Evolutionary conservation across 2,797 vertebrate species (phyloP).

Genomic region (Lagodon rhomboides): DNA sequence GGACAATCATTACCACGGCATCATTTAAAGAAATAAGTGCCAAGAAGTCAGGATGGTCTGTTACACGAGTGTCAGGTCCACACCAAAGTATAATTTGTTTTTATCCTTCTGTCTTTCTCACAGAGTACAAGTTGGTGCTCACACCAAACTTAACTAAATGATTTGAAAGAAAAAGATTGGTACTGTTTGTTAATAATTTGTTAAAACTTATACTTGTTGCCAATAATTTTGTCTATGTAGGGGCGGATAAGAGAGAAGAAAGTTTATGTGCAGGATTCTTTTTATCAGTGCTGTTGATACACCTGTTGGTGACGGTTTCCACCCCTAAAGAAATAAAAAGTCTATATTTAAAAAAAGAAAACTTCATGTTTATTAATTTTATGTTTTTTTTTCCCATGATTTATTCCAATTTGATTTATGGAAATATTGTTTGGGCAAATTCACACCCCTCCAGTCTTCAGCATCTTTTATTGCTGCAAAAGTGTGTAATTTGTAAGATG

Average conservation of each 20-base stretch:
- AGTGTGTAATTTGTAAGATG: neutral
- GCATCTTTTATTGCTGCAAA: neutral
- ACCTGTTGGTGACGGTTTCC: constrained; percentile 17
- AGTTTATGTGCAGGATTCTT: constrained; percentile 10
- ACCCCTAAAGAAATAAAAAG: constrained; percentile 41
- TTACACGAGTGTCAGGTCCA: constrained; percentile 5
- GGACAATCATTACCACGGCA: neutral
- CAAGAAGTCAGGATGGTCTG: constrained; percentile 39
- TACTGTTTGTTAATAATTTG: constrained; percentile 21
- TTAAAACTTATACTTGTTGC: constrained; percentile 14
- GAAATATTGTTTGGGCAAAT: no score
- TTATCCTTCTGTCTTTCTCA: constrained; percentile 20
- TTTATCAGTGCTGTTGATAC: constrained; percentile 15
- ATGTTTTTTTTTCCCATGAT: neutral
- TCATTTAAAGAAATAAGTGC: constrained; percentile 46
- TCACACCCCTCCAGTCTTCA: neutral
- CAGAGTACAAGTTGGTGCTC: constrained; percentile 13
- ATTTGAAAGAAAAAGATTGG: constrained; percentile 9
- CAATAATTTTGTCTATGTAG: neutral
- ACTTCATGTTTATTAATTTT: neutral
- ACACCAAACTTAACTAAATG: neutral
- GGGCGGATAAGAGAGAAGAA: neutral
- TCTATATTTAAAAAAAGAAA: neutral
- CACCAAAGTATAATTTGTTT: constrained; percentile 43
- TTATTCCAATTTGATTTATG: neutral